These are phyloP conservation scores for Stegodyphus mimosarum DNA, from an alignment of 1,140 invertebrate species.

Conservation along the genomic window DNA sequence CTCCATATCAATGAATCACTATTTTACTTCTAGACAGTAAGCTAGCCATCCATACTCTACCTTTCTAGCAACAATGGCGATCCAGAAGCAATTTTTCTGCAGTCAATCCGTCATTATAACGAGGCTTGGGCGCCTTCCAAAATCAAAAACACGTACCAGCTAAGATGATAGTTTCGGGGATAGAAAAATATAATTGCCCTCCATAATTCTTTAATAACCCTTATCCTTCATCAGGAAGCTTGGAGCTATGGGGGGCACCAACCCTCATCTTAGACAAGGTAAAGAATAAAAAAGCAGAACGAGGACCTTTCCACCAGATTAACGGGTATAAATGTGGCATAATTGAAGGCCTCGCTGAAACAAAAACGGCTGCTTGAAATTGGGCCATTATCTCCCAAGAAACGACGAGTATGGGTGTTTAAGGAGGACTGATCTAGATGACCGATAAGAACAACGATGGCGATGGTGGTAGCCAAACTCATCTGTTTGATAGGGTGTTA, in stretches of 20 bases:
- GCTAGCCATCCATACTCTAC: too few relatives aligned
- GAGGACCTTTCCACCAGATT: background rate
- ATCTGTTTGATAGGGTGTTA: background rate
- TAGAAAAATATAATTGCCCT: slow-evolving; percentile 24
- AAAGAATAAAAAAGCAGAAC: background rate
- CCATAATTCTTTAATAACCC: slow-evolving; percentile 36
- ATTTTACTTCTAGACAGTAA: too few relatives aligned
- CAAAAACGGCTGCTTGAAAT: slow-evolving; percentile 9
- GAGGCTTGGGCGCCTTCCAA: background rate
- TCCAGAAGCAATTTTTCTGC: too few relatives aligned
- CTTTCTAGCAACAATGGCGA: too few relatives aligned
- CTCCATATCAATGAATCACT: too few relatives aligned
- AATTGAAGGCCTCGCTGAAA: slow-evolving; percentile 15
- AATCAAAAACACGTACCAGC: background rate
- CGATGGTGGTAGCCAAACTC: slow-evolving; percentile 21
- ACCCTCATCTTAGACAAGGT: background rate
- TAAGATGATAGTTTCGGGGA: background rate
- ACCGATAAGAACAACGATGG: slow-evolving; percentile 26
- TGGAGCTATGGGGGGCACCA: background rate
- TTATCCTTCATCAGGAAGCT: slow-evolving; percentile 33
- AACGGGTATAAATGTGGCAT: slow-evolving; percentile 15
- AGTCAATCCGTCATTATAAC: slow-evolving; percentile 8
- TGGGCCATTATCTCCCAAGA: slow-evolving; percentile 27
- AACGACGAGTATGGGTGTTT: slow-evolving; percentile 28
- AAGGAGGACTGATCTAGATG: slow-evolving; percentile 12